Evolutionary conservation across 2,113 vertebrate genomes (phyloP).

Genomic region (Erythrocercus mccallii): DNA sequence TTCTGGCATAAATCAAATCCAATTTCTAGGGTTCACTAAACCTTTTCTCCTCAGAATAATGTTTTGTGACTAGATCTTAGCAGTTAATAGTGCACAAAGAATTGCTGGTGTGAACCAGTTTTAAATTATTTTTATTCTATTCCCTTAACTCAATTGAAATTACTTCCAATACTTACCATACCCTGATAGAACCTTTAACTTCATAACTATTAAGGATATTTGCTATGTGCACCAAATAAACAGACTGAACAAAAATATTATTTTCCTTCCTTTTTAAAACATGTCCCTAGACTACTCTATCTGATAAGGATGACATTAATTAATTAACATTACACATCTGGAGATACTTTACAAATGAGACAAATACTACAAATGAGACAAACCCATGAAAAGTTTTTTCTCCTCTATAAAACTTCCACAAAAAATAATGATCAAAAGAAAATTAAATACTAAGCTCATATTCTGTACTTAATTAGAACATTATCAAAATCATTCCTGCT

Average conservation of each 20-base stretch:
- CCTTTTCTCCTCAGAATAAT: constrained; percentile 83
- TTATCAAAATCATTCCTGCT: neutral
- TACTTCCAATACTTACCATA: constrained; percentile 38
- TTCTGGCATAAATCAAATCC: constrained; percentile 86
- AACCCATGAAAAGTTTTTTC: neutral
- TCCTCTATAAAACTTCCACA: neutral
- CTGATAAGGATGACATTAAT: neutral
- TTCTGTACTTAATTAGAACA: neutral
- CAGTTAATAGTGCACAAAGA: constrained; percentile 77
- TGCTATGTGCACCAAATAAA: neutral
- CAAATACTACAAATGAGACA: neutral
- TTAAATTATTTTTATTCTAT: constrained; percentile 69
- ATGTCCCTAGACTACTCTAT: neutral
- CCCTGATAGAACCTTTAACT: constrained; percentile 28
- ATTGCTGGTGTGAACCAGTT: constrained; percentile 80
- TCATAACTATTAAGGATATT: neutral
- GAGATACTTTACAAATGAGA: neutral
- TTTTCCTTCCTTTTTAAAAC: neutral
- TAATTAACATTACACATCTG: neutral
- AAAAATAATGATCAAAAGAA: neutral
- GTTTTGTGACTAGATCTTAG: constrained; percentile 80
- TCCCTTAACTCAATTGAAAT: constrained; percentile 56
- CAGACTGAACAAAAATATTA: neutral
- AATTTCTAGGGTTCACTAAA: constrained; percentile 89
- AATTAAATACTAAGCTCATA: neutral